phyloP scores from a whole-genome alignment of 2,797 vertebrate species.

The Tenualosa ilisha region DNA sequence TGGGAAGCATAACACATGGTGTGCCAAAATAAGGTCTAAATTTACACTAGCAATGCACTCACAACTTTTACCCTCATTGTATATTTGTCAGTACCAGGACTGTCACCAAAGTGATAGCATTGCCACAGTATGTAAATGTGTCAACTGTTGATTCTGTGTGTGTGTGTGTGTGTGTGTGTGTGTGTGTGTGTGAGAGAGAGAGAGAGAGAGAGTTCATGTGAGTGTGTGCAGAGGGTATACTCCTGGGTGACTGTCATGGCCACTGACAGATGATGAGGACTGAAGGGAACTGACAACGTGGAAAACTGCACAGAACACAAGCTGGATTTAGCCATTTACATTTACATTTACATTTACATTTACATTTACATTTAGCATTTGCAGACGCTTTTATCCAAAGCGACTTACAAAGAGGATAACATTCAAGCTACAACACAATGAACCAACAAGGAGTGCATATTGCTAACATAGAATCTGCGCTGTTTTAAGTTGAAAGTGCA shows the following conservation, averaged over 20 bases:
- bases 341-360: no score
- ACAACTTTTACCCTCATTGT: background rate
- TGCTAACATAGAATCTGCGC: no score
- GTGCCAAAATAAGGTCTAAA: background rate
- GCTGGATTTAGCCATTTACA: background rate
- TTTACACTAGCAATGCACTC: background rate
- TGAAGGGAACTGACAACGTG: background rate
- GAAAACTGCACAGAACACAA: background rate
- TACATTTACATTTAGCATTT: no score
- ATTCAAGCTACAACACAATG: no score
- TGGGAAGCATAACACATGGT: background rate
- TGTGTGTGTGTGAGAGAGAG: no score
- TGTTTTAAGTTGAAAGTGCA: no score
- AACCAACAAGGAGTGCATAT: no score
- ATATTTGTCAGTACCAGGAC: background rate
- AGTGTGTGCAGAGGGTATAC: background rate
- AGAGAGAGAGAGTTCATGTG: no score
- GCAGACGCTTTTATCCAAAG: no score
- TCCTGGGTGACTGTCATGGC: background rate
- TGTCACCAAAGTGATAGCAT: constrained; percentile 1
- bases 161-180: no score
- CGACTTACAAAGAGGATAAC: no score
- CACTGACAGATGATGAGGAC: background rate
- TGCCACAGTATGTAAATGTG: background rate
- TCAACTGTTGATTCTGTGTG: background rate